Evolutionary conservation across 1,140 invertebrate species (phyloP).

Genomic region (Danaus melanippus): DNA sequence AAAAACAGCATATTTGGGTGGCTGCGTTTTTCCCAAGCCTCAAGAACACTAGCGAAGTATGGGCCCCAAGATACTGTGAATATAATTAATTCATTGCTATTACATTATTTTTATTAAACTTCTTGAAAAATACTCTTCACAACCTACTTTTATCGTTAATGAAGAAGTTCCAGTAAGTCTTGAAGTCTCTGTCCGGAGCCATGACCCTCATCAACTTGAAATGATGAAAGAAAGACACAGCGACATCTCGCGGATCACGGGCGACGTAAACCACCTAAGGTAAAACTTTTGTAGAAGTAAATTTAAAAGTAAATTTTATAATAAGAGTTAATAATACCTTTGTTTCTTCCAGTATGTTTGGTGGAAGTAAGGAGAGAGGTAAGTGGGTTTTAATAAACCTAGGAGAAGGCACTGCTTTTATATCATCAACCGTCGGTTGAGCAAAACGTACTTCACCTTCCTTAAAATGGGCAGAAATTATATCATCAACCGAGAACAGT

Average conservation of each 20-base stretch:
- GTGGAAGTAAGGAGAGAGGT: conserved; percentile 77
- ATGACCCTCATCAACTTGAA: conserved; percentile 76
- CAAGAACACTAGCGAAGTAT: conserved; percentile 9
- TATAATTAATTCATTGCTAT: neutral
- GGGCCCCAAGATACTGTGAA: conserved; percentile 9
- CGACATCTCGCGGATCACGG: conserved; percentile 86
- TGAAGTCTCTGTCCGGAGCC: conserved; percentile 70
- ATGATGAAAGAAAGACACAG: conserved; percentile 84
- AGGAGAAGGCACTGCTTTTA: conserved; percentile 46
- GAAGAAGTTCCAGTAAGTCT: conserved; percentile 81
- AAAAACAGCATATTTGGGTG: conserved; percentile 20
- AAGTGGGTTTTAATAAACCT: conserved; percentile 82
- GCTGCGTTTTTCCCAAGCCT: conserved; percentile 12
- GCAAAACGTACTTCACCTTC: no score
- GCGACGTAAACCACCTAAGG: conserved; percentile 77
- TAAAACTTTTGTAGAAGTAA: no score
- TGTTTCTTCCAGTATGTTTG: conserved; percentile 18
- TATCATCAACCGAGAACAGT: no score
- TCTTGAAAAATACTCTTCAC: no score
- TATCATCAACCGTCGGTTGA: no score
- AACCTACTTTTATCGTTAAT: conserved; percentile 76
- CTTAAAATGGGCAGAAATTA: no score
- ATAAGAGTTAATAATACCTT: conserved; percentile 34
- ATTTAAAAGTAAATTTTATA: no score
- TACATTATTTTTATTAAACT: neutral